A percentile compares a stretch with the other conserved stretches of the same genome.
Conservation (phyloP, 2,113 vertebrate species). For the Ascaphus truei region DNA sequence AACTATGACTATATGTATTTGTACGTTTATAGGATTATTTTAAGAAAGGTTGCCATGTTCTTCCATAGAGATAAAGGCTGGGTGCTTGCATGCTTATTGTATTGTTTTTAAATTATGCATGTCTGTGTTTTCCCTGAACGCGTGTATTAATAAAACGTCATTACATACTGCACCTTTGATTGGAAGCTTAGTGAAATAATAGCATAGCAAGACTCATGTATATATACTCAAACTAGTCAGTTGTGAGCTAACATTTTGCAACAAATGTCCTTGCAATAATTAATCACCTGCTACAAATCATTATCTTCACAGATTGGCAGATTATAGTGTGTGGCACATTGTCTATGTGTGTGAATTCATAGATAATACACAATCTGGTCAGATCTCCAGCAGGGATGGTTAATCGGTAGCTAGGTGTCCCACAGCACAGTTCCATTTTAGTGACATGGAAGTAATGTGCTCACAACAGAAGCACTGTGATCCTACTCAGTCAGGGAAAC, state of each 20-base stretch:
- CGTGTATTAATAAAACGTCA: not conserved
- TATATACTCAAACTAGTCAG: not conserved
- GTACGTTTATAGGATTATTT: not conserved
- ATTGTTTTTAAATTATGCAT: not conserved
- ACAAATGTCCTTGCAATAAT: too few species aligned
- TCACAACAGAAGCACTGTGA: constrained; percentile 38
- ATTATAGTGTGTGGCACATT: not conserved
- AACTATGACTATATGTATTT: too few species aligned
- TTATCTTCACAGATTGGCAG: not conserved
- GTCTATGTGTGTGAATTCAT: constrained; percentile 32
- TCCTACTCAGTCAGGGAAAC: constrained; percentile 41
- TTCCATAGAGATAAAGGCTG: not conserved
- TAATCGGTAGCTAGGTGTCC: constrained; percentile 11
- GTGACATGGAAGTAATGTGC: constrained; percentile 49
- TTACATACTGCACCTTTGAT: not conserved
- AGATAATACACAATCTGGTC: constrained; percentile 6
- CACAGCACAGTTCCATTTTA: not conserved
- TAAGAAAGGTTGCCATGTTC: not conserved
- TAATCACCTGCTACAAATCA: not conserved
- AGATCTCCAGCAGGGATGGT: constrained; percentile 23
- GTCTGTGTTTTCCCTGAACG: not conserved
- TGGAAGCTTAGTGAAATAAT: not conserved
- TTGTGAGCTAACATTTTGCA: not conserved
- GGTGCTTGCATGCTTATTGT: not conserved
- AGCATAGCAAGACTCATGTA: not conserved